These are phyloP conservation scores for Fukomys damarensis DNA, from an alignment of 2,113 vertebrate species.

Conservation along the genomic window DNA sequence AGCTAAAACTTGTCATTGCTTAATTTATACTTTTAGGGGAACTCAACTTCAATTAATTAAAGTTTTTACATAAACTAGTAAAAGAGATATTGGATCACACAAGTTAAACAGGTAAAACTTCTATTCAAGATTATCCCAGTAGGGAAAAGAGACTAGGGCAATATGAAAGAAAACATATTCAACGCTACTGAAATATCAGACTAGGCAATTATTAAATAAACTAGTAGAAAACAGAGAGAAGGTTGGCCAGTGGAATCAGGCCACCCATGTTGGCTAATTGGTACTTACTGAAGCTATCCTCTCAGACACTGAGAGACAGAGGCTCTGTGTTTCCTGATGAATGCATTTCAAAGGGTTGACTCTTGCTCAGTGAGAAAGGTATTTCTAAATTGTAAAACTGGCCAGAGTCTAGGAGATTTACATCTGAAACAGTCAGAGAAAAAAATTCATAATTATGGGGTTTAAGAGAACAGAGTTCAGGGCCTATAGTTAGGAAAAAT, in stretches of 20 bases:
- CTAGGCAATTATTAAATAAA: background rate
- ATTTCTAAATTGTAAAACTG: conserved; percentile 3
- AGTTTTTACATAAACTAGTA: background rate
- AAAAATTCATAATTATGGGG: background rate
- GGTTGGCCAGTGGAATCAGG: background rate
- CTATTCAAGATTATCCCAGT: background rate
- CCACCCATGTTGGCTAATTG: background rate
- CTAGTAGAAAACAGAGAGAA: background rate
- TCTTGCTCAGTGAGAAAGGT: background rate
- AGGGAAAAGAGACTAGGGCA: background rate
- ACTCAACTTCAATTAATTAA: background rate
- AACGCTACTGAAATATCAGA: background rate
- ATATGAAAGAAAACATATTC: background rate
- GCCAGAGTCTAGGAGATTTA: background rate
- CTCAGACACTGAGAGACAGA: background rate
- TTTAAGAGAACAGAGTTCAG: background rate
- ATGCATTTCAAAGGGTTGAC: conserved; percentile 30
- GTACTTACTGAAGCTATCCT: background rate
- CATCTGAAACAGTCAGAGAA: conserved; percentile 1
- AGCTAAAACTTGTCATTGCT: background rate
- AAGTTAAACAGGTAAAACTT: background rate
- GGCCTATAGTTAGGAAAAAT: background rate
- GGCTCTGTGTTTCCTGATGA: conserved; percentile 17
- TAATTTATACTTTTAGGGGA: background rate
- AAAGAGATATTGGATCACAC: background rate